Percentiles rank a stretch among this genome's conserved stretches.
These are phyloP conservation scores for Diarsia dahlii DNA, from an alignment of 2,888 invertebrate species.

Conservation along the genomic window DNA sequence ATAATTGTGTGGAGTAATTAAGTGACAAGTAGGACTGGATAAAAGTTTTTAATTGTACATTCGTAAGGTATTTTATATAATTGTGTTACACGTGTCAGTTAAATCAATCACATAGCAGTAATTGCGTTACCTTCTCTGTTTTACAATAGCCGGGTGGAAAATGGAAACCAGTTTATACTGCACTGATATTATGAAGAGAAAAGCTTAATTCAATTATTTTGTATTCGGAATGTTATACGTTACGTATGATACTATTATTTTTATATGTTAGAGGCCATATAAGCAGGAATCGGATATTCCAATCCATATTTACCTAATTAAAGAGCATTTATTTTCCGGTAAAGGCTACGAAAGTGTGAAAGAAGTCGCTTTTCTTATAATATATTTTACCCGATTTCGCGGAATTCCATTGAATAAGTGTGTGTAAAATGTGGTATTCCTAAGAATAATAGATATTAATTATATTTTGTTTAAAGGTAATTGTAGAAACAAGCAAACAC, in stretches of 20 bases:
- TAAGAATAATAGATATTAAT: too few species aligned
- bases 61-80: constrained; percentile 39
- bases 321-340: neutral
- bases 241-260: neutral
- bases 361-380: too few species aligned
- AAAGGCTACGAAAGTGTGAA: too few species aligned
- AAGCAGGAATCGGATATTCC: neutral
- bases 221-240: neutral
- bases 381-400: too few species aligned
- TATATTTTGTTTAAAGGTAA: too few species aligned
- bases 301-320: neutral
- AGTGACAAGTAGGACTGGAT: constrained; percentile 35
- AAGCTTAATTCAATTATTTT: neutral
- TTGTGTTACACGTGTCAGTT: constrained; percentile 53
- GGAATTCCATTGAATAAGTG: too few species aligned
- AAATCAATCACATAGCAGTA: constrained; percentile 33
- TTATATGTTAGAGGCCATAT: too few species aligned
- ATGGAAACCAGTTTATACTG: constrained; percentile 3
- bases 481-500: too few species aligned
- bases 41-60: constrained; percentile 62
- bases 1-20: constrained; percentile 47
- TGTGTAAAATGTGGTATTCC: too few species aligned
- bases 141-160: constrained; percentile 19
- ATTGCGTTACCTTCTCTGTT: constrained; percentile 1
- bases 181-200: neutral